These are phyloP conservation scores for Pyrocoelia pectoralis DNA, from an alignment of 2,888 invertebrate genomes.

Conservation along the genomic window DNA sequence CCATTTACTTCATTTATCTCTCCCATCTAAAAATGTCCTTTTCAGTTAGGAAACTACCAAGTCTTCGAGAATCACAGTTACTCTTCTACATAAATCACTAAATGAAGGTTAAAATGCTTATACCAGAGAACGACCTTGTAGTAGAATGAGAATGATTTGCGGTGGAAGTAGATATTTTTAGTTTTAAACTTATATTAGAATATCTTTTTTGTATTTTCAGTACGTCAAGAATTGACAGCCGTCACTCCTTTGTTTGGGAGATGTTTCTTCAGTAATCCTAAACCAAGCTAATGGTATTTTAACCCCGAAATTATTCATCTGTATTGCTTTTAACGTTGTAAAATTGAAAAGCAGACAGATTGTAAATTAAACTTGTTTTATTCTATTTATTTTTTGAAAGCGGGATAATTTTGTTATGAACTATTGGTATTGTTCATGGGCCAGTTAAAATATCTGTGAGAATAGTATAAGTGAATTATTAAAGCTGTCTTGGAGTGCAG, in stretches of 20 bases:
- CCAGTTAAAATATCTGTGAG: too few relatives aligned
- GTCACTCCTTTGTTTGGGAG: slow-evolving; percentile 36
- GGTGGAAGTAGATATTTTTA: background rate
- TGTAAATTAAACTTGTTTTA: slow-evolving; percentile 5
- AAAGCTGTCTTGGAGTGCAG: background rate
- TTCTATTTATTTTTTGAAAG: too few relatives aligned
- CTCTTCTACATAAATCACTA: slow-evolving; percentile 10
- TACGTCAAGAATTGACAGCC: slow-evolving; percentile 32
- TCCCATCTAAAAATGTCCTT: slow-evolving; percentile 12
- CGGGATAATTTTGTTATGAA: too few relatives aligned
- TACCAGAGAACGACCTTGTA: background rate
- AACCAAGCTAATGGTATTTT: slow-evolving; percentile 41
- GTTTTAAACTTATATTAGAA: background rate
- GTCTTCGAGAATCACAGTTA: slow-evolving; percentile 6
- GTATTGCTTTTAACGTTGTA: slow-evolving; percentile 19
- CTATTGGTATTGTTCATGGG: background rate
- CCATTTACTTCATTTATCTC: slow-evolving; percentile 14
- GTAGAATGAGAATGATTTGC: background rate
- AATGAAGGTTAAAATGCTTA: background rate
- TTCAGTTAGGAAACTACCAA: slow-evolving; percentile 5
- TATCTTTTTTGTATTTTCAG: background rate
- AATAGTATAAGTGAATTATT: background rate
- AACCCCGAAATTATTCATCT: slow-evolving; percentile 32
- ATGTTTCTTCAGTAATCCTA: slow-evolving; percentile 38
- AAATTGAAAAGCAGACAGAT: slow-evolving; percentile 5